Conservation (phyloP, 1,140 invertebrate species). For the Pseudobourletiella spinata region DNA sequence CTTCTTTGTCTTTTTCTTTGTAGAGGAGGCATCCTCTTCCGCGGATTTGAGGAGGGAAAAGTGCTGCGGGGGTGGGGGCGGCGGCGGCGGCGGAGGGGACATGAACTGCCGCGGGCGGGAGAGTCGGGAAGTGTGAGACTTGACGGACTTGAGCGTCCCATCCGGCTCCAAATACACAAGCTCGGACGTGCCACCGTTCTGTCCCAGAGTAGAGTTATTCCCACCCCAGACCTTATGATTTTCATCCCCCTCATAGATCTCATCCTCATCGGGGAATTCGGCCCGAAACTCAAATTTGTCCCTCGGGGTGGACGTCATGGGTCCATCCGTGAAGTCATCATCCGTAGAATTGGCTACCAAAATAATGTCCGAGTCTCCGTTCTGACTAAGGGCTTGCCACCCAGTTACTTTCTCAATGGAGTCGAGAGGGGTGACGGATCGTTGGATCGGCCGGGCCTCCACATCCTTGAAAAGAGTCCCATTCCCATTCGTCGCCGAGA, state of each 20-base stretch:
- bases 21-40: conserved; percentile 38
- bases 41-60: conserved; percentile 42
- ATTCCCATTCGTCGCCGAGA: conserved; percentile 33
- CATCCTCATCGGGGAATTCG: conserved; percentile 53
- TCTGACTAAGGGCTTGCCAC: conserved; percentile 36
- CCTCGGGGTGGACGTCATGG: conserved; percentile 42
- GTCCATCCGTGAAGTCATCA: conserved; percentile 35
- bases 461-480: conserved; percentile 5
- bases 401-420: conserved; percentile 36
- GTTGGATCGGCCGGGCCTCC: conserved; percentile 21
- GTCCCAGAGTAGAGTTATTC: conserved; percentile 50
- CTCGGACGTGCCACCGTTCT: conserved; percentile 32
- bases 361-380: conserved; percentile 36
- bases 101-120: conserved; percentile 65
- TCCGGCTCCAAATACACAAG: conserved; percentile 36
- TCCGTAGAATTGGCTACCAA: conserved; percentile 35
- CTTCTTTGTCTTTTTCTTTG: conserved; percentile 44
- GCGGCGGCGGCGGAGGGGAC: conserved; percentile 64
- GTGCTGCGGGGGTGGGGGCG: conserved; percentile 62
- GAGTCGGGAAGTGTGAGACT: conserved; percentile 34
- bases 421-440: conserved; percentile 34
- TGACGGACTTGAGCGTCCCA: conserved; percentile 51
- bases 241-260: conserved; percentile 77
- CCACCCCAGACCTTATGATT: conserved; percentile 89
- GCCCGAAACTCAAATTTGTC: conserved; percentile 34